Evolutionary conservation across 2,113 vertebrate species (phyloP).

Genomic region (Taurulus bubalis): DNA sequence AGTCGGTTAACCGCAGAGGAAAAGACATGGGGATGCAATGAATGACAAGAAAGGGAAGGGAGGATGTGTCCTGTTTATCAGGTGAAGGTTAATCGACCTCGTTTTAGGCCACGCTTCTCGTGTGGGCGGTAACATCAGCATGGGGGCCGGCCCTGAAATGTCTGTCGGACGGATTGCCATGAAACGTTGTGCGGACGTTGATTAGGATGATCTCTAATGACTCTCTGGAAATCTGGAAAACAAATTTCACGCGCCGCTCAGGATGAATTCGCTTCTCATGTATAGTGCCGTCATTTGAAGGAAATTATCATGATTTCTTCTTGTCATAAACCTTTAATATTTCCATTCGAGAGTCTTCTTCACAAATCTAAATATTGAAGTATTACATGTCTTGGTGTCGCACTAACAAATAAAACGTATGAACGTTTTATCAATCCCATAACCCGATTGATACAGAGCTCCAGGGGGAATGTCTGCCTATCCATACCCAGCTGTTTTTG

Average conservation of each 20-base stretch:
- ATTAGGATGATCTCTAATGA: not conserved
- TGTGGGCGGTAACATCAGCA: too few species aligned
- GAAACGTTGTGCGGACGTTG: not conserved
- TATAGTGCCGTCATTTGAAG: not conserved
- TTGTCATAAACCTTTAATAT: not conserved
- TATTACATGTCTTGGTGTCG: not conserved
- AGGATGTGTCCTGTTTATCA: slow-evolving; percentile 56
- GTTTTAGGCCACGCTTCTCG: not conserved
- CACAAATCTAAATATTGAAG: not conserved
- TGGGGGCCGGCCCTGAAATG: not conserved
- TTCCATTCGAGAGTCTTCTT: not conserved
- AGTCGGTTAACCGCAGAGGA: slow-evolving; percentile 72
- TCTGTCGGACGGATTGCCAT: not conserved
- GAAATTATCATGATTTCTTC: not conserved
- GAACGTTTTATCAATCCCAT: not conserved
- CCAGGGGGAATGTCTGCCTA: not conserved
- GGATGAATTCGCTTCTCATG: not conserved
- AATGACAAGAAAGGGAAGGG: slow-evolving; percentile 61
- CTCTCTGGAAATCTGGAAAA: not conserved
- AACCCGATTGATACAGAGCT: not conserved
- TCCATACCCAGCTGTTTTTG: not conserved
- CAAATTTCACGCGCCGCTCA: not conserved
- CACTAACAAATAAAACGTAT: not conserved
- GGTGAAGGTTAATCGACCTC: slow-evolving; percentile 46
- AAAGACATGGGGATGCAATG: slow-evolving; percentile 58